A percentile compares a stretch with the other conserved stretches of the same genome.
Evolutionary conservation across 2,797 vertebrate species (phyloP).

Genomic region (Pseudopleuronectes americanus): DNA sequence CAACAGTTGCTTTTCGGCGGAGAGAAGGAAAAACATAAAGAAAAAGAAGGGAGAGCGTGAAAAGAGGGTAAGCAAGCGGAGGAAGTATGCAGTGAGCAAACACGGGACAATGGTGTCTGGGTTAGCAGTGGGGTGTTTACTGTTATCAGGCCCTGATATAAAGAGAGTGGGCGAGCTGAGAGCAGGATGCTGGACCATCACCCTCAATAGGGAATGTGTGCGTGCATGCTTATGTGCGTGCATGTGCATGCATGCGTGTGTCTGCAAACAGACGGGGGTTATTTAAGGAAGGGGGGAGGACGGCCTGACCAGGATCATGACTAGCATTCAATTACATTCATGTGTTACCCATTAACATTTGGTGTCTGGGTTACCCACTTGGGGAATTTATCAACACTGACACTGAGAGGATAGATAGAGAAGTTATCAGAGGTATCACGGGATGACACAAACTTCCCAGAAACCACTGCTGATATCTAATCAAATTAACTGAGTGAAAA

Average conservation of each 20-base stretch:
- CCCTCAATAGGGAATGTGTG: slow-evolving; percentile 43
- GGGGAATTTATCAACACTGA: slow-evolving; percentile 37
- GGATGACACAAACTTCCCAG: not conserved
- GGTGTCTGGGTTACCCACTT: slow-evolving; percentile 50
- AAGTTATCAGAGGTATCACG: slow-evolving; percentile 27
- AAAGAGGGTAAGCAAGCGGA: slow-evolving; percentile 64
- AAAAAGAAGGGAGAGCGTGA: slow-evolving; percentile 55
- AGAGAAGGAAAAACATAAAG: slow-evolving; percentile 31
- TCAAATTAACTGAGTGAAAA: slow-evolving; percentile 35
- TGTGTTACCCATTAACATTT: slow-evolving; percentile 70
- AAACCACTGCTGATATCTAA: slow-evolving; percentile 28
- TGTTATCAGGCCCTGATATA: slow-evolving; percentile 62
- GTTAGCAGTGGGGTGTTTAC: slow-evolving; percentile 55
- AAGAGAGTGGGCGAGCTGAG: slow-evolving; percentile 45
- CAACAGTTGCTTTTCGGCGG: slow-evolving; percentile 57
- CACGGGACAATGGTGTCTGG: slow-evolving; percentile 79
- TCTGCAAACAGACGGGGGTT: slow-evolving; percentile 37
- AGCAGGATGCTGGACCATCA: slow-evolving; percentile 46
- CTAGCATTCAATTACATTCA: slow-evolving; percentile 61
- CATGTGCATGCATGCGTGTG: slow-evolving; percentile 13
- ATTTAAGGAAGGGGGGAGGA: slow-evolving; percentile 46
- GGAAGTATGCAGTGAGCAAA: slow-evolving; percentile 78
- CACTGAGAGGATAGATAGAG: slow-evolving; percentile 28
- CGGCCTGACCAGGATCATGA: slow-evolving; percentile 54
- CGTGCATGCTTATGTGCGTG: slow-evolving; percentile 12